Evolutionary conservation across 2,888 invertebrate genomes (phyloP), one percentile per base, ranked within the genome.

Genomic region (Phyllotreta cruciferae): DNA sequence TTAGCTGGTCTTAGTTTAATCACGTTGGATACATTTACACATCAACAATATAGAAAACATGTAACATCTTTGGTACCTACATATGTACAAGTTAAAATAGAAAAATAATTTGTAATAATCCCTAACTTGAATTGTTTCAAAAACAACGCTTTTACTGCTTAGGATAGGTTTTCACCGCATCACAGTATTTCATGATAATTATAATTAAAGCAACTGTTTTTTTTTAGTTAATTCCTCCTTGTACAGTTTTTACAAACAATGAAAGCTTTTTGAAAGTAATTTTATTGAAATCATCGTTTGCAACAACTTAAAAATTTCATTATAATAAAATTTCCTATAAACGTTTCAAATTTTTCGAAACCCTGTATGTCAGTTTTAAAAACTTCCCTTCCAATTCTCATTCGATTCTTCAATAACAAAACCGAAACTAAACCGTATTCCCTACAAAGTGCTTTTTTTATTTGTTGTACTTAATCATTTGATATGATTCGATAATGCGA

Each of bases 31-130:
- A 68, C 66, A 68, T 68, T 64, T 68, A 66, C 57, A 66, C 64
- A 66, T 60, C 57, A 66, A 68, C 61, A 68, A 68, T 63, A 66
- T 62, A 68, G 60, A 68, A 64, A 66, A 64, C 65, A 62, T 65
- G 57, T 60, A 64, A 60, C 56, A 64, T 67, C 61, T 60, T 60
- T 65, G 61, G 61, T 67, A 63, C 60, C 60, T 65, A 64, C 56
- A 60, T 66, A 64, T 62, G 41, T 66, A 62, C 62, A 62, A 58
- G 62, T 45, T 44, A 62, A 65, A 62, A 64, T 64, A 64, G 56
- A 64, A 64, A 64, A 64, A 64, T 64, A 64, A 60, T 53, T 64
- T 61, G 44, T 64, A 60, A 56, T 52, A 61, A 63, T 45, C 49
- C 60, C 60, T 64, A 64, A 61, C 60, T 60, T 60, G 60, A 64